Base-by-base conservation (phyloP, 2,113 vertebrate genomes). In the Chionodraco myersi region DNA sequence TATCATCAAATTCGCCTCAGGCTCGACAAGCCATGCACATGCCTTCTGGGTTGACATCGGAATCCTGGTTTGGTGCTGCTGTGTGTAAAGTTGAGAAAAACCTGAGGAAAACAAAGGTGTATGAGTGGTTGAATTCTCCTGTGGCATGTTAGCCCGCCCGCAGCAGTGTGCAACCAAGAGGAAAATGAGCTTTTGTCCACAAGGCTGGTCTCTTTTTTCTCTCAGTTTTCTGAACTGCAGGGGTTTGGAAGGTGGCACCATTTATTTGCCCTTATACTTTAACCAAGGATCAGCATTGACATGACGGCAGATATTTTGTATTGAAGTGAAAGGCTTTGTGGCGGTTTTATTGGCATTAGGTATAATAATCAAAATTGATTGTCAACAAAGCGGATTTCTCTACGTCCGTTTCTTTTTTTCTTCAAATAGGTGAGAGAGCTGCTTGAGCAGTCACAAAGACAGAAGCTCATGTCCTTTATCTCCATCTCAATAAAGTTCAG, bases 111-210 rank as follows among this genome's bases (percentile, higher is more conserved):
- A 93, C 87, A 90, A 90, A 89, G 88, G 91, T 92, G 87, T 92
- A 88, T 91, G 91, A 92, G 90, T 86, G 91, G 83, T 84, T 87
- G 88, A 91, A 91, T 91, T 91, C 88, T 91, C 92, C 80, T 76
- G 91, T 91, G 91, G 92, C 86, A 89, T 90, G 89, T 92, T 91
- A 89, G 89, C 90, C 78, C 10, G 86, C 90, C 89, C 81, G 89
- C 88, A 92, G 89, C 90, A 91, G 92, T 84, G 91, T 90, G 91
- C 93, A 92, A 91, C 91, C 90, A 93, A 92, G 88, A 92, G 92
- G 91, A 93, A 94, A 94, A 94, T 94, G 85, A 92, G 92, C 88
- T 94, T 93, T 92, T 90, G 90, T 89, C 90, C 90, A 91, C 89
- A 86, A 90, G 89, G 90, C 89, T 92, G 83, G 83, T 34, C 85